phyloP scores from a whole-genome alignment of 2,797 vertebrate species.

The Gila robusta region DNA sequence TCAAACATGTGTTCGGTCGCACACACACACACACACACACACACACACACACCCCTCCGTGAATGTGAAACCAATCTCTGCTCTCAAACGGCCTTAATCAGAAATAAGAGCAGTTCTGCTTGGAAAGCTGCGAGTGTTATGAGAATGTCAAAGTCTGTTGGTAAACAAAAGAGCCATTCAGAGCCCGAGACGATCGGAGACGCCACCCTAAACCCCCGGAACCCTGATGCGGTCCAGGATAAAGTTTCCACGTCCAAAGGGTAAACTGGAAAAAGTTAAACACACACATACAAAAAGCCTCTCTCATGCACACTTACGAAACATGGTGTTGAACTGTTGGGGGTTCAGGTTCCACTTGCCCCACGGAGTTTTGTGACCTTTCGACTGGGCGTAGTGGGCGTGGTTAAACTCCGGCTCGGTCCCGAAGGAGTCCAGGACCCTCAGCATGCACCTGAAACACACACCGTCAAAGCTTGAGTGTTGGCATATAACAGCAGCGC shows the following conservation, averaged over 20 bases:
- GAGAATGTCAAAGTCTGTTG: constrained; percentile 71
- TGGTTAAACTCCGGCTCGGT: constrained; percentile 99
- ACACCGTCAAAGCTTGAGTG: background rate
- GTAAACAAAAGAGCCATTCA: constrained; percentile 75
- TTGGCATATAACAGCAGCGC: background rate
- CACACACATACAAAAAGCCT: background rate
- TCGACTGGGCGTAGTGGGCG: constrained; percentile 96
- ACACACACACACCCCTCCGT: background rate
- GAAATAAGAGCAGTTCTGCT: constrained; percentile 56
- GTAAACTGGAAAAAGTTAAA: background rate
- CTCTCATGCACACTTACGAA: constrained; percentile 87
- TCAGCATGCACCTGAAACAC: constrained; percentile 90
- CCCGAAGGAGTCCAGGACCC: constrained; percentile 96
- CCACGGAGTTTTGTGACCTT: constrained; percentile 99
- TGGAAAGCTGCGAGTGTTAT: constrained; percentile 66
- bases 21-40: background rate
- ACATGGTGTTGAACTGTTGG: constrained; percentile 99
- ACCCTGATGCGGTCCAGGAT: background rate
- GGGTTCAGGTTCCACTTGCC: constrained; percentile 99
- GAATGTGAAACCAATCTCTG: constrained; percentile 46
- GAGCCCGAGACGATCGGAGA: constrained; percentile 30
- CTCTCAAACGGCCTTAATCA: background rate
- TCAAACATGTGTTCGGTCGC: background rate
- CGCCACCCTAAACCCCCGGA: constrained; percentile 61
- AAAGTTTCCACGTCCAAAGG: constrained; percentile 23